Conservation (phyloP, 2,888 invertebrate genomes). For the Drosophila subsilvestris region DNA sequence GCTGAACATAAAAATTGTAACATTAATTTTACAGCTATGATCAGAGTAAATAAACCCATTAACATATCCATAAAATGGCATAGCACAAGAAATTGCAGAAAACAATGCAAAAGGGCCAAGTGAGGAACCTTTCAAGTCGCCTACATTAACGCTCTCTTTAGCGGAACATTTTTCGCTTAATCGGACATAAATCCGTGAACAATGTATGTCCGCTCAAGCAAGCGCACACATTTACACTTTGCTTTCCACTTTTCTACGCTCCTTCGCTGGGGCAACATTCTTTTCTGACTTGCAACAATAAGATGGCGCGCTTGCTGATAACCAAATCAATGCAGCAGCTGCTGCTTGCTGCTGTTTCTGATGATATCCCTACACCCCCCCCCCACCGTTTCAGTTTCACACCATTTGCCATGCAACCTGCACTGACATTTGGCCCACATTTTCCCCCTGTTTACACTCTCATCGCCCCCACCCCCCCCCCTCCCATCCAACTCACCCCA, state of each 20-base stretch:
- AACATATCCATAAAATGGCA: no score
- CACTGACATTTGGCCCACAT: slow-evolving; percentile 1
- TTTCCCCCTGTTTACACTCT: not conserved
- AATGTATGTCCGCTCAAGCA: not conserved
- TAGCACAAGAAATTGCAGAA: no score
- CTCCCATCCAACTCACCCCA: not conserved
- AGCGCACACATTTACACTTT: not conserved
- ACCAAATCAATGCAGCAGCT: slow-evolving; percentile 41
- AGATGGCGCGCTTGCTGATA: slow-evolving; percentile 16
- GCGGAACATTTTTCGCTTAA: not conserved
- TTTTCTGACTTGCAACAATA: not conserved
- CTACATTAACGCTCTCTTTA: not conserved
- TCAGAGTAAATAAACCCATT: no score
- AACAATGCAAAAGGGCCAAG: not conserved
- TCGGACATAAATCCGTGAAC: not conserved
- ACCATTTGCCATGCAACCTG: not conserved
- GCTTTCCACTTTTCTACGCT: not conserved
- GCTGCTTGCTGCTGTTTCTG: slow-evolving; percentile 39
- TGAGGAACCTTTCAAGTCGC: not conserved
- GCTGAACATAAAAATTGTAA: not conserved
- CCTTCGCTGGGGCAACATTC: not conserved
- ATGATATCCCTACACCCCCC: not conserved
- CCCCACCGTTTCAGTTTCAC: not conserved
- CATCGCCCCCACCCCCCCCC: no score
- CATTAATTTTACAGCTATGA: no score